Conservation (phyloP, 2,113 vertebrate genomes). For the Genyomyrus donnyi region DNA sequence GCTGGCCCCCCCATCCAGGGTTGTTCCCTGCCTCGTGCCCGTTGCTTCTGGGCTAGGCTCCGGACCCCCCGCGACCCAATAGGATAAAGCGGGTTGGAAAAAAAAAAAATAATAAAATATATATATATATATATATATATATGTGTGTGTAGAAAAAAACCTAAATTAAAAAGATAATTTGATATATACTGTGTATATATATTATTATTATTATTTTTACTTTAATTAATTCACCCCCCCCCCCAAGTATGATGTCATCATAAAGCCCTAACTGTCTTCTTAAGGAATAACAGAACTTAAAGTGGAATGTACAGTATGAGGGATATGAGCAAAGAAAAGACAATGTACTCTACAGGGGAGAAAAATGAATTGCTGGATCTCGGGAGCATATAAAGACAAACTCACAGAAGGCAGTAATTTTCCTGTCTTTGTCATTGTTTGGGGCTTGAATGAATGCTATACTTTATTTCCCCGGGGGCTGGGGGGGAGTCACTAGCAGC, state of each 20-base stretch:
- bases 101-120: too few relatives aligned
- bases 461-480: background rate
- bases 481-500: background rate
- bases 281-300: background rate
- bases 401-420: background rate
- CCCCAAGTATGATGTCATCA: background rate
- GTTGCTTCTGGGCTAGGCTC: too few relatives aligned
- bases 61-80: too few relatives aligned
- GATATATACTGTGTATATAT: background rate
- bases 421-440: background rate
- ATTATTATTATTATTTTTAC: background rate
- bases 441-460: background rate
- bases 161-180: background rate
- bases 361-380: background rate
- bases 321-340: background rate
- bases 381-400: background rate
- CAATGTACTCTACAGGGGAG: background rate
- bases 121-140: too few relatives aligned
- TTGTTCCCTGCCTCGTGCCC: too few relatives aligned
- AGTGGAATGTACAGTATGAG: background rate
- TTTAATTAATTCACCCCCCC: background rate
- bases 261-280: background rate
- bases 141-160: too few relatives aligned
- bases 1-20: too few relatives aligned
- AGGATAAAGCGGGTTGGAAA: too few relatives aligned